Evolutionary conservation across 1,140 invertebrate genomes (phyloP), one percentile per base, ranked within the genome.

Genomic region (Trichogramma pretiosum): DNA sequence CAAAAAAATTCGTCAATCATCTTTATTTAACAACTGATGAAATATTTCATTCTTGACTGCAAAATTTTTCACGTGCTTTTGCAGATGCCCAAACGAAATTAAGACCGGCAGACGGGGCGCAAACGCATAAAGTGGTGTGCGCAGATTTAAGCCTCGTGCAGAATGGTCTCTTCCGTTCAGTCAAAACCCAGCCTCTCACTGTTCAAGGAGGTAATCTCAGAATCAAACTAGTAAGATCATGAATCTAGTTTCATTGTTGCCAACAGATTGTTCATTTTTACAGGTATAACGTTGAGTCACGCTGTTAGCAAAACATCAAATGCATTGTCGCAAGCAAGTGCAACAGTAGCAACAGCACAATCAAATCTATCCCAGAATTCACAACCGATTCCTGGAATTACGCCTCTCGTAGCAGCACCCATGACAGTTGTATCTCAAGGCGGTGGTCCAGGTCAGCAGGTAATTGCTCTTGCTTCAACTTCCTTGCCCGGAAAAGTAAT

Each of bases 341-440:
- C 65, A 53, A 64, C 65, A 54, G 63, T 64, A 57, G 66, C 69
- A 53, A 65, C 70, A 55, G 70, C 73, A 58, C n/a, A 36, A 13
- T 36, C 3, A 14, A 14, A 23, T 11, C 35, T 11, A 40, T n/a
- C n/a, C n/a, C n/a, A n/a, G n/a, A n/a, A n/a, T n/a, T n/a, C n/a
- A n/a, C n/a, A n/a, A n/a, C n/a, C n/a, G n/a, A n/a, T 68, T 11
- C 65, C 70, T 14, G 67, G 67, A 5, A 40, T 72, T 43, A 72
- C 68, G 34, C 73, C 70, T 1, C 63, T 73, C 30, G 68, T 73
- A 21, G 65, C 68, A 7, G 70, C 73, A 30, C 72, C 73, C 67
- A 68, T 68, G 17, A 71, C 70, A 17, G 72, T 73, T 7, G 72
- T 74, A 17, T 74, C 70, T 2, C 72, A 72, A 46, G 70, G 70